Conservation (phyloP, 2,888 invertebrate genomes). For the Lithophane semibrunnea region DNA sequence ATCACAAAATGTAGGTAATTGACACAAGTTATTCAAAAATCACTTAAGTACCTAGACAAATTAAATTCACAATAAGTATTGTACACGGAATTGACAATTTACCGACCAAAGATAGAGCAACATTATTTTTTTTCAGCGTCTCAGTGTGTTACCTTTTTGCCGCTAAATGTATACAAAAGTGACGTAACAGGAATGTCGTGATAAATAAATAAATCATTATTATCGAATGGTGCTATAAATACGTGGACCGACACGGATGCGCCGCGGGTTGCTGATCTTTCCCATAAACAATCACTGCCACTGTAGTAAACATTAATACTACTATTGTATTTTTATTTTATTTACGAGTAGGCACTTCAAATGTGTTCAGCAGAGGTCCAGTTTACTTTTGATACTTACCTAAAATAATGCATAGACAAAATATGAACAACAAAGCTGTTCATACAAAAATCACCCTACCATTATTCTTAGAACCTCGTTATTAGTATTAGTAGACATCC, state of each 20-base stretch:
- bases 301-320: constrained; percentile 80
- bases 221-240: constrained; percentile 74
- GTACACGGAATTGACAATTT: neutral
- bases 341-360: constrained; percentile 2
- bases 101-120: neutral
- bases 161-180: constrained; percentile 50
- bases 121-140: neutral
- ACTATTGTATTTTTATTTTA: constrained; percentile 60
- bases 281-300: constrained; percentile 76
- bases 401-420: constrained; percentile 5
- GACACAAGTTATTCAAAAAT: neutral
- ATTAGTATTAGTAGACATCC: constrained; percentile 8
- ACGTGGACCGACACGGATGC: constrained; percentile 63
- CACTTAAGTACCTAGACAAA: too few species aligned
- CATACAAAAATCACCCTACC: constrained; percentile 4
- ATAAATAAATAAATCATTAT: constrained; percentile 74
- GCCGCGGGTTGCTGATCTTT: constrained; percentile 80
- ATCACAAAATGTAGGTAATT: neutral
- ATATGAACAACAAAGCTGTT: constrained; percentile 24
- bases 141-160: neutral
- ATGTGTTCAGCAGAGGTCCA: constrained; percentile 3
- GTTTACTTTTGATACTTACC: neutral
- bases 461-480: constrained; percentile 13
- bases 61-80: too few species aligned
- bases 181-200: constrained; percentile 69